phyloP scores from a whole-genome alignment of 2,113 vertebrate species.

The Periophthalmus modestus region DNA sequence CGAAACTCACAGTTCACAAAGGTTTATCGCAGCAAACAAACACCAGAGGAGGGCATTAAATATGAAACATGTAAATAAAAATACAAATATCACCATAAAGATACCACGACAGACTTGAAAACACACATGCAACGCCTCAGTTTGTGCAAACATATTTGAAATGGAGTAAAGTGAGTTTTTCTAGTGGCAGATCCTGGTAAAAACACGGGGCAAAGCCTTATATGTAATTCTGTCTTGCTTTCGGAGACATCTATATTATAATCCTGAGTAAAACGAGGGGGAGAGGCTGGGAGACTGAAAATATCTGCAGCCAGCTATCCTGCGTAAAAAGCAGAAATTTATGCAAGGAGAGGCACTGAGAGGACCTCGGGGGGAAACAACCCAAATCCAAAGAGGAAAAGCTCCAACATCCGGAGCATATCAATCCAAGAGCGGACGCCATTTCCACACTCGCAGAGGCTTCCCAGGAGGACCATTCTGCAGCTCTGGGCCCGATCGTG shows the following conservation, averaged over 20 bases:
- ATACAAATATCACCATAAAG: neutral
- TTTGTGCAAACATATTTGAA: neutral
- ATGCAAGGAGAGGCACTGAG: slow-evolving; percentile 6
- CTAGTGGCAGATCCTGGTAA: neutral
- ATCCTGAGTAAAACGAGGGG: slow-evolving; percentile 1
- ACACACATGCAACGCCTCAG: neutral
- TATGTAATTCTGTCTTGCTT: neutral
- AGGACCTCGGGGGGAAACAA: slow-evolving; percentile 4
- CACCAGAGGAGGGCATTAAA: no score
- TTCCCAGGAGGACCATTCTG: neutral
- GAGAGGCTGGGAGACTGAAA: neutral
- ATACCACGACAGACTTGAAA: neutral
- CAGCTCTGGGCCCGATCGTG: neutral
- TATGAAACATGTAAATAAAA: neutral
- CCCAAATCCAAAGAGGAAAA: slow-evolving; percentile 13
- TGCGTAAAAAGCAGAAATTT: slow-evolving; percentile 3
- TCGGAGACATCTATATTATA: neutral
- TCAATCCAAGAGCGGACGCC: neutral
- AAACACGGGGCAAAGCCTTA: neutral
- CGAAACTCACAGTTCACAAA: no score
- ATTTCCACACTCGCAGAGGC: neutral
- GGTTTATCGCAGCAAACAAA: no score
- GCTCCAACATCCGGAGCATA: slow-evolving; percentile 8
- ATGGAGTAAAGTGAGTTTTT: neutral
- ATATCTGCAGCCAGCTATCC: neutral